Evolutionary conservation across 2,797 vertebrate genomes (phyloP), one percentile per base, ranked within the genome.

Genomic region (Tarsius wallacei): DNA sequence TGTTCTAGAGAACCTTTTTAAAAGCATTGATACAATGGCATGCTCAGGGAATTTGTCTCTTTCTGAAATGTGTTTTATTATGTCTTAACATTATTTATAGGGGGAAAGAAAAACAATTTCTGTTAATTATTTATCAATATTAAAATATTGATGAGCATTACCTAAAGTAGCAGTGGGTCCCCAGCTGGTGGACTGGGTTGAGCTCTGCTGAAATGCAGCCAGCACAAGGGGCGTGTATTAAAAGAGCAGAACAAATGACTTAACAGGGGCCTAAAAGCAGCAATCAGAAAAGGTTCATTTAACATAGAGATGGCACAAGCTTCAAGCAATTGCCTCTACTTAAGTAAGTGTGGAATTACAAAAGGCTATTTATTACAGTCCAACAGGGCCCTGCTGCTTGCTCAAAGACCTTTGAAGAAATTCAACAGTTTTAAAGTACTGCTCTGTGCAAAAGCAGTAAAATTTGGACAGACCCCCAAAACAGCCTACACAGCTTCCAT

Each of bases 41-140:
- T 71, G 5, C 70, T 3, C 87, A 49, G 63, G 84, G 36, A 97
- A 98, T 97, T 80, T 93, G 42, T 83, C 63, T 93, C 70, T 94
- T 55, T 33, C 53, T 90, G 90, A 70, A 89, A 16, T 77, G 74
- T 96, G 31, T 94, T 95, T 74, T 74, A 95, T 83, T 89, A 97
- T 96, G 76, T 97, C 93, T 98, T 97, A 96, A 83, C 81, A 86
- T 97, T 97, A 98, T 98, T 97, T 98, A 98, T 97, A 97, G 97
- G 49, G 33, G 84, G 22, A 76, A 10, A 61, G 49, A 96, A 94
- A 98, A 98, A 49, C 49, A 95, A 97, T 97, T 98, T 98, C n/a
- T 98, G 87, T 98, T 98, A 98, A 98, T 98, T 97, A 97, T 97
- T 36, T 97, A 98, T 98, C 98, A 98, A 96, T 98, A 96, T 98